Evolutionary conservation across 2,888 invertebrate species (phyloP), one percentile per base, ranked within the genome.

Genomic region (Ypsolopha scabrella): DNA sequence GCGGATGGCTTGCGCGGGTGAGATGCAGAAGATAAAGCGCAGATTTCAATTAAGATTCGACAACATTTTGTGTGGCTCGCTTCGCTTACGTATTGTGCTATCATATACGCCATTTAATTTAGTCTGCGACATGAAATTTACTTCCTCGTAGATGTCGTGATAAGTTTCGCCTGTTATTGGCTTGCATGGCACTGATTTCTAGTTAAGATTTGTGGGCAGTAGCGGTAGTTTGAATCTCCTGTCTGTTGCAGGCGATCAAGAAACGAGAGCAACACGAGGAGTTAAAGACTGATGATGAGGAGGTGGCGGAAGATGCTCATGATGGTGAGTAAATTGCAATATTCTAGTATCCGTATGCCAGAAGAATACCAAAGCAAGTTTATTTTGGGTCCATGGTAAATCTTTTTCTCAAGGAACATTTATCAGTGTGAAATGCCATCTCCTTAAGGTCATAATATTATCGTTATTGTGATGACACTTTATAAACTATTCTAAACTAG

Each of bases 1-100:
- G 86, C 76, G 85, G 81, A 78, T 86, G 85, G 86, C 75, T 85
- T 60, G 76, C 85, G 62, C 81, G 86, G 83, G 86, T 86, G 77
- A 82, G 85, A 82, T 78, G 62, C 67, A 65, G 72, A 61, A 68
- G 79, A 81, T 80, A 76, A 66, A 65, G 59, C 65, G 61, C 66
- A 79, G 80, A 83, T 82, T 80, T 80, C 75, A 77, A 82, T 80
- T 81, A 75, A 81, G 78, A 82, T 81, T 68, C 65, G 4, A 24
- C 2, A 60, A 55, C 65, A 69, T 73, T 75, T 72, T 73, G 65
- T 75, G 75, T 78, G 67, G 74, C 72, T 79, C 75, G 68, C 61
- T 65, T 73, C 58, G 74, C 71, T 79, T 75, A 60, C 63, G 62
- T 73, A 65, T 67, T 70, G 68, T 68, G 60, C 59, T 71, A 71